These are phyloP conservation scores for Stenchaetothrips biformis DNA, from an alignment of 2,888 invertebrate genomes.

Conservation along the genomic window DNA sequence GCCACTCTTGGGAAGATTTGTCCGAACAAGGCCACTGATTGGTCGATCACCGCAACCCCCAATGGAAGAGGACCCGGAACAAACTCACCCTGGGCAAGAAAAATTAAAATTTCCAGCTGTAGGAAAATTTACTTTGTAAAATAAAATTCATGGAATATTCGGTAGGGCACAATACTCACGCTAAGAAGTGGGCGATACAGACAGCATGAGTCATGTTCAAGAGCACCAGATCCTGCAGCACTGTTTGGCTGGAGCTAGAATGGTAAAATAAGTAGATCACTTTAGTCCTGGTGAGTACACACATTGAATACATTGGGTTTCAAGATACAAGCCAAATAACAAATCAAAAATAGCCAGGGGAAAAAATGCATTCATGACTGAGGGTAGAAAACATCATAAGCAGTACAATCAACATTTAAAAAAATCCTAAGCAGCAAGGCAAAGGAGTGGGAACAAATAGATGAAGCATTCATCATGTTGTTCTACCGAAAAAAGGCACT, in stretches of 20 bases:
- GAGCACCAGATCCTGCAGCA: slow-evolving; percentile 90
- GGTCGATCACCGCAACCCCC: slow-evolving; percentile 94
- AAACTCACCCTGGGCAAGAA: slow-evolving; percentile 50
- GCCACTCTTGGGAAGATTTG: slow-evolving; percentile 91
- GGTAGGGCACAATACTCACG: slow-evolving; percentile 45
- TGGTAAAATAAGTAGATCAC: not conserved
- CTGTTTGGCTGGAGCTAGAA: slow-evolving; percentile 85
- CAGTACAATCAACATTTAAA: slow-evolving; percentile 19
- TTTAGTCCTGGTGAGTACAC: no score
- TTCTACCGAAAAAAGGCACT: not conserved
- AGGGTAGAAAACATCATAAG: not conserved
- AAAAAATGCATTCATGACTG: no score
- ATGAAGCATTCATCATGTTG: not conserved
- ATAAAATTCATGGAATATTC: not conserved
- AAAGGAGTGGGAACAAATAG: slow-evolving; percentile 24
- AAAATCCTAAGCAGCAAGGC: not conserved
- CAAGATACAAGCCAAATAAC: no score
- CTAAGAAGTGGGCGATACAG: slow-evolving; percentile 67
- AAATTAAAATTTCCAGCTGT: slow-evolving; percentile 16
- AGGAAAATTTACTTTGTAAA: not conserved
- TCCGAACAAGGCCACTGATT: slow-evolving; percentile 88
- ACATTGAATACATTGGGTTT: no score
- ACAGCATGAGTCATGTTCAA: slow-evolving; percentile 94
- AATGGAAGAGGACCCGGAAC: slow-evolving; percentile 80
- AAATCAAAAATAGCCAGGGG: no score